Conservation (phyloP, 2,888 invertebrate genomes). For the Scaptomyza cyrtandrae region DNA sequence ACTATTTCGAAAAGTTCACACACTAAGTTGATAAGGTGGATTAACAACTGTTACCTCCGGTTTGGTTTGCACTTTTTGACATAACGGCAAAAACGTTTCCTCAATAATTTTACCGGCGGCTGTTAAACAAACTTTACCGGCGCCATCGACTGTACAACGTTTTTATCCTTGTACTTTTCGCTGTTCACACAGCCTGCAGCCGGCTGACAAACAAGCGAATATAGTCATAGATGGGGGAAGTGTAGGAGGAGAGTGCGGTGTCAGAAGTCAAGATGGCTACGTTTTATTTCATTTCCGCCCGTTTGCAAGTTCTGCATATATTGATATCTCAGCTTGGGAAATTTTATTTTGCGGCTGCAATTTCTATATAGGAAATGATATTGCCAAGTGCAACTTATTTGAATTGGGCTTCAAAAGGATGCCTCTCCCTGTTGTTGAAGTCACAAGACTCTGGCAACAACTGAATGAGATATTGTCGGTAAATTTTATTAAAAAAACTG, state of each 20-base stretch:
- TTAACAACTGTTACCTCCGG: constrained; percentile 48
- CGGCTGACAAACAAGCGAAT: constrained; percentile 30
- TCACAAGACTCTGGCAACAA: background rate
- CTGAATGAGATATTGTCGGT: constrained; percentile 3
- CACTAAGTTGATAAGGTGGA: constrained; percentile 22
- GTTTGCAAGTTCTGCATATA: constrained; percentile 21
- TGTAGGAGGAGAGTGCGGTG: background rate
- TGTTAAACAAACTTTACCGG: constrained; percentile 57
- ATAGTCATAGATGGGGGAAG: background rate
- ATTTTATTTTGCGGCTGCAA: constrained; percentile 18
- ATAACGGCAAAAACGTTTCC: constrained; percentile 37
- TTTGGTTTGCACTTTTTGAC: constrained; percentile 27
- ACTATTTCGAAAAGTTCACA: constrained; percentile 9
- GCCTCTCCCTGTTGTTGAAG: background rate
- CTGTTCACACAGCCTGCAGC: constrained; percentile 26
- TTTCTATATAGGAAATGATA: constrained; percentile 38
- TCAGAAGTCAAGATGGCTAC: constrained; percentile 13
- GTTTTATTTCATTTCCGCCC: constrained; percentile 57
- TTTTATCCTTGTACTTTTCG: constrained; percentile 21
- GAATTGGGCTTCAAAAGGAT: constrained; percentile 34
- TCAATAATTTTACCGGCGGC: constrained; percentile 63
- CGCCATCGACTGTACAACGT: constrained; percentile 22
- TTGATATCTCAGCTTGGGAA: constrained; percentile 30
- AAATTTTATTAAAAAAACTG: constrained; percentile 8
- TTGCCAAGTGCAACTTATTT: constrained; percentile 46